A percentile compares a stretch with the other conserved stretches of the same genome.
Conservation (phyloP, 2,113 vertebrate species). For the Aythya baeri region DNA sequence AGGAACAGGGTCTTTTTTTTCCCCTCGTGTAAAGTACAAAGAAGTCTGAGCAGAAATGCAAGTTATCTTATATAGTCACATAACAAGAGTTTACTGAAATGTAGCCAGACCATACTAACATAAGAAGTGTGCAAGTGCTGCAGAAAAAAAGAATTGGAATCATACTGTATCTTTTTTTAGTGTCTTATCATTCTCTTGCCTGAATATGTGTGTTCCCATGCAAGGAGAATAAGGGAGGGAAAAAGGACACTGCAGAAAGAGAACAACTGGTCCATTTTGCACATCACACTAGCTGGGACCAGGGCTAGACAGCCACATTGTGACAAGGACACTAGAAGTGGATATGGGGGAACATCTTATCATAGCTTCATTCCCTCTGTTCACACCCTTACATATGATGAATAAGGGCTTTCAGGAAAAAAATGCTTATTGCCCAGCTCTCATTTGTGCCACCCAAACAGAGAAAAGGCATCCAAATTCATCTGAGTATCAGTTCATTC, state of each 20-base stretch:
- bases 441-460: background rate
- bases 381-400: background rate
- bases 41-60: background rate
- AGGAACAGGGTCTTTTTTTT: background rate
- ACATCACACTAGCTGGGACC: background rate
- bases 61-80: background rate
- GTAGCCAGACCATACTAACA: background rate
- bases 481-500: background rate
- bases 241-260: background rate
- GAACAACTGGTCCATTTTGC: background rate
- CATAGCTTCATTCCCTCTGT: background rate
- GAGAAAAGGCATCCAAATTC: background rate
- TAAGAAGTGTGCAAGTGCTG: background rate
- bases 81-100: background rate
- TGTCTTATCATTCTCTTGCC: background rate
- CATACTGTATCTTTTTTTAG: background rate
- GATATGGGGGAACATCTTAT: background rate
- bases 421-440: background rate
- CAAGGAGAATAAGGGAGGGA: background rate
- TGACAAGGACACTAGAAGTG: background rate
- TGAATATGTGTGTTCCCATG: background rate
- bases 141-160: background rate
- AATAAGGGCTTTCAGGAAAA: background rate
- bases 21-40: background rate
- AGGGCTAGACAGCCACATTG: background rate